Conservation (phyloP, 1,140 invertebrate genomes). For the Arion vulgaris region DNA sequence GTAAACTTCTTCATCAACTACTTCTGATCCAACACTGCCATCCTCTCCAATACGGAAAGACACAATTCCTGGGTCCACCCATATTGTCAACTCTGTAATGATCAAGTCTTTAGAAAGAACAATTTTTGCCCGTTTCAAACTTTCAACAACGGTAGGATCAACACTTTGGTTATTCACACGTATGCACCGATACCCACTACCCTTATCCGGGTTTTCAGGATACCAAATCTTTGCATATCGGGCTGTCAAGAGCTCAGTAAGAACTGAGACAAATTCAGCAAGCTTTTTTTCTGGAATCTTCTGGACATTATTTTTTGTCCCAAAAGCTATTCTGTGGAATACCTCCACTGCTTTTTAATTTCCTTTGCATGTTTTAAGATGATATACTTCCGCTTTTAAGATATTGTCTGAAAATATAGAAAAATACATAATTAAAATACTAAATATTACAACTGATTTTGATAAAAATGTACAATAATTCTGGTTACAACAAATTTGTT, state of each 20-base stretch:
- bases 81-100: slow-evolving; percentile 28
- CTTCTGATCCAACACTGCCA: slow-evolving; percentile 30
- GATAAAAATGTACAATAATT: no score
- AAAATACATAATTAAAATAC: background rate
- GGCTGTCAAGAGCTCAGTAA: slow-evolving; percentile 15
- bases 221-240: slow-evolving; percentile 34
- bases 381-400: no score
- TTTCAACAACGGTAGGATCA: slow-evolving; percentile 26
- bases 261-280: slow-evolving; percentile 14
- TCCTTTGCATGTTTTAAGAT: slow-evolving; percentile 21
- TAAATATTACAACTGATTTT: no score
- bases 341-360: slow-evolving; percentile 36
- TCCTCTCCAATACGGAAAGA: slow-evolving; percentile 37
- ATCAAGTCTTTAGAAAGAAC: background rate
- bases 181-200: slow-evolving; percentile 33
- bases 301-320: slow-evolving; percentile 27
- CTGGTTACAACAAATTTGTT: no score
- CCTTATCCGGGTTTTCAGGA: slow-evolving; percentile 30
- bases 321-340: slow-evolving; percentile 39
- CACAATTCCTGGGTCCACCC: slow-evolving; percentile 37
- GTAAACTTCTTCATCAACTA: slow-evolving; percentile 28
- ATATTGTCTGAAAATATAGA: background rate
- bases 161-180: slow-evolving; percentile 27
- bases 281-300: slow-evolving; percentile 25
- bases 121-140: slow-evolving; percentile 21